Evolutionary conservation across 37 sponge, comb jelly and placozoan genomes (phyloP), one percentile per base, ranked within the genome.

Genomic region (Hexactinellida sp.): DNA sequence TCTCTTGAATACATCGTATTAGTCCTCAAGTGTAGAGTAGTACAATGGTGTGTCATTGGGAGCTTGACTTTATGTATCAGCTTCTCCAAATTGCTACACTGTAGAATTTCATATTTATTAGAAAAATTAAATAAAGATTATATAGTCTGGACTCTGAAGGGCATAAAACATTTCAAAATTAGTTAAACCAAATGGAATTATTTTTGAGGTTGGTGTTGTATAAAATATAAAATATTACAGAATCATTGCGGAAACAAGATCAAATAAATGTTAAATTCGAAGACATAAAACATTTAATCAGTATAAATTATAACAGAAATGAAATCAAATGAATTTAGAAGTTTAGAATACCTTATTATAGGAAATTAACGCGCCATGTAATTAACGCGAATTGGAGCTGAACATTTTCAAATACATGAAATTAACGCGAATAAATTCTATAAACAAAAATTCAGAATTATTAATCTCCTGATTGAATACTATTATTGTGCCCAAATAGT

Each of bases 241-340:
- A 47, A 47, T 47, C 16, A 16, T 47, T 47, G 52, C 52, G 16
- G 16, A 16, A 47, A n/a, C n/a, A n/a, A n/a, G n/a, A 16, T 47
- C 13, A 47, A 47, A 47, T 47, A 16, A 47, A 47, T 19, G 52
- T 63, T 7, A 63, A 63, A 63, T 63, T 63, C 76, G 76, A n/a
- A 63, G 13, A 23, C 13, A 23, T 63, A 21, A n/a, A 63, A 63
- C 76, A 28, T 23, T 10, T 63, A 63, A 32, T 21, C 76, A 63
- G 76, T 32, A 63, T 63, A 63, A 63, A 63, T 63, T 63, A 63
- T 63, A 23, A 63, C 76, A 63, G 76, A 63, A 63, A 63, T 63
- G 3, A 23, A 63, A 63, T 32, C 25, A 63, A 63, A 63, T 7
- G 3, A 7, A n/a, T n/a, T n/a, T n/a, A n/a, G n/a, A n/a, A n/a